A percentile compares a stretch with the other conserved stretches of the same genome.
phyloP scores from a whole-genome alignment of 2,797 vertebrate genomes.

The Myotis vivesi region DNA sequence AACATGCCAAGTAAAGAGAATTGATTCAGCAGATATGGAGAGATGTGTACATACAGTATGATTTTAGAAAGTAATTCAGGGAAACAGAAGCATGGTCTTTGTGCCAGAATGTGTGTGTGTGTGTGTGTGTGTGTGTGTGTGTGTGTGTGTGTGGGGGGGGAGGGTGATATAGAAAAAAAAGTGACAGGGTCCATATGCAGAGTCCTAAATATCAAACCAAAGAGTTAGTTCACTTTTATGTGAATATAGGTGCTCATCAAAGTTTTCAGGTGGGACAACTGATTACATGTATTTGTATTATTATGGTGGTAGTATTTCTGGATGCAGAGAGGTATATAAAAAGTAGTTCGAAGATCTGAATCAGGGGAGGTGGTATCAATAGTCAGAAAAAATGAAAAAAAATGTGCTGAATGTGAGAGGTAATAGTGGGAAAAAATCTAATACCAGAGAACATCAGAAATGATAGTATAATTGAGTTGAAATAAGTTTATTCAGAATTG shows the following conservation, averaged over 20 bases:
- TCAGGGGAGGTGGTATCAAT: background rate
- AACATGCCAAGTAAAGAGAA: background rate
- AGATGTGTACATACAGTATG: background rate
- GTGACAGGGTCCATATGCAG: background rate
- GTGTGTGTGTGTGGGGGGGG: background rate
- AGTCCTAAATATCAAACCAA: background rate
- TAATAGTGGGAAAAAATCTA: background rate
- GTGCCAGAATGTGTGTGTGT: background rate
- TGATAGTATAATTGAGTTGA: background rate
- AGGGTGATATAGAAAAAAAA: background rate
- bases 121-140: background rate
- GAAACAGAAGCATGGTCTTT: background rate
- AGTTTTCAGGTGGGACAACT: background rate
- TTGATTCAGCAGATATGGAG: background rate
- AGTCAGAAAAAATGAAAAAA: background rate
- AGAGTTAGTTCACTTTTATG: background rate
- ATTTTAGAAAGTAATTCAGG: background rate
- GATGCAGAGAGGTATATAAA: background rate
- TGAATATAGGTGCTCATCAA: background rate
- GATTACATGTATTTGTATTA: background rate
- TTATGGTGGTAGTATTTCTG: background rate
- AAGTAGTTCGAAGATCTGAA: background rate
- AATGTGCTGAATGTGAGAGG: background rate
- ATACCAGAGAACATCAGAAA: background rate
- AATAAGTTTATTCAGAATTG: background rate